Base-by-base conservation (phyloP, 2,888 invertebrate species). In the Serrognathus titanus region DNA sequence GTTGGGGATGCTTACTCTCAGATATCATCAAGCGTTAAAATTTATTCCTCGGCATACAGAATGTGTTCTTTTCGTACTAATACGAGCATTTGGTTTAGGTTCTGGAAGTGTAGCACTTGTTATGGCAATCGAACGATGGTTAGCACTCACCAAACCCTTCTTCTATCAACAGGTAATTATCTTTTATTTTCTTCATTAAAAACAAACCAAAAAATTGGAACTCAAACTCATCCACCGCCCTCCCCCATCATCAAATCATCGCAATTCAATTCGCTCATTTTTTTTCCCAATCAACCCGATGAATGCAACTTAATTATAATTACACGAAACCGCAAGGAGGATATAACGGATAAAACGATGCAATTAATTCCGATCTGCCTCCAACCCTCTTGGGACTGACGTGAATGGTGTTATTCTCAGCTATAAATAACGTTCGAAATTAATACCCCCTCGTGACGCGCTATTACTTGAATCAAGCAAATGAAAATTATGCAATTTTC, bases 61-160 rank as follows among this genome's bases (percentile, higher is more conserved):
- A 72, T 90, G 90, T 77, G 83, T 81, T 36, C 75, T 84, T 61
- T 81, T 89, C 63, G 90, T 93, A 5, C 79, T 90, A 52, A 85
- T 91, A 78, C 82, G 93, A 58, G 85, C 88, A 64, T 93, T 93
- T 77, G 94, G 93, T 48, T 82, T 93, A 57, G 91, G 91, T 70
- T 92, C 92, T 65, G 93, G 92, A 43, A 90, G 91, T 78, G 91
- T 93, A 67, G 92, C 93, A 16, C 86, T 91, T 70, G 88, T 92
- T 55, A 94, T 94, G 93, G 92, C 93, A 9, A 83, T 88, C 37
- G 93, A 94, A 77, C 81, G 94, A 63, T 94, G 90, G 86, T 81
- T 93, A 70, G 93, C 94, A 16, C 83, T 94, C 66, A 92, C 93
- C 9, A 82, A 89, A 64, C 93, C 93, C 39, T 94, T 94, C 77